Evolutionary conservation across 1,140 invertebrate species (phyloP), one percentile per base, ranked within the genome.

Genomic region (Drosophila erecta): DNA sequence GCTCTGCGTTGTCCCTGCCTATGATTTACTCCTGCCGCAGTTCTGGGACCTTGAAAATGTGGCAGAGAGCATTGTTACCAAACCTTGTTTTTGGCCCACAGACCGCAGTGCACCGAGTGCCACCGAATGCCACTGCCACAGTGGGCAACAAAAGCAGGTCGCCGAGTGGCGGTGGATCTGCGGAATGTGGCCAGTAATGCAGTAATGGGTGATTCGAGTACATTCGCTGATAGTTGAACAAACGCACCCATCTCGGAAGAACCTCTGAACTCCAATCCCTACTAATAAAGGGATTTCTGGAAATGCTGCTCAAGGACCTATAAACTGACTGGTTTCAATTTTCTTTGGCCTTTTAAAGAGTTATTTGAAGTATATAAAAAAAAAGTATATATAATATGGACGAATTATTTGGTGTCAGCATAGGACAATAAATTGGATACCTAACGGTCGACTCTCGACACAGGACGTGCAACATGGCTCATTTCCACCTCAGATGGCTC

Each of bases 21-120:
- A 74, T 85, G 78, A 86, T 86, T 81, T 78, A 86, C 69, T 70
- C 76, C 53, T 85, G 81, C 44, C 78, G 81, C 73, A 85, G 64
- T 81, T 86, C 67, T 54, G 78, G 65, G 76, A 83, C 84, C 83
- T 87, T 87, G 79, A 87, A 87, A 89, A 73, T 89, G 79, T 87
- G 76, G 79, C 79, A 76, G 69, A 56, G 67, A 56, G 67, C 67
- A 81, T 81, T 85, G 67, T 85, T 75, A 70, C 60, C 60, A 62
- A 46, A 44, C 60, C 65, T 67, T 76, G 72, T 44, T 67, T 51
- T 75, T 75, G 71, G 49, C 46, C 58, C 51, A 75, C 33, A 56
- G 51, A 66, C 59, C 49, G 67, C 57, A 73, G 57, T 20, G 37
- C 17, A 44, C 15, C 27, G 37, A 38, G 14, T 38, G n/a, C 20